These are phyloP conservation scores for Eriosoma lanigerum DNA, from an alignment of 1,140 invertebrate species.

Conservation along the genomic window DNA sequence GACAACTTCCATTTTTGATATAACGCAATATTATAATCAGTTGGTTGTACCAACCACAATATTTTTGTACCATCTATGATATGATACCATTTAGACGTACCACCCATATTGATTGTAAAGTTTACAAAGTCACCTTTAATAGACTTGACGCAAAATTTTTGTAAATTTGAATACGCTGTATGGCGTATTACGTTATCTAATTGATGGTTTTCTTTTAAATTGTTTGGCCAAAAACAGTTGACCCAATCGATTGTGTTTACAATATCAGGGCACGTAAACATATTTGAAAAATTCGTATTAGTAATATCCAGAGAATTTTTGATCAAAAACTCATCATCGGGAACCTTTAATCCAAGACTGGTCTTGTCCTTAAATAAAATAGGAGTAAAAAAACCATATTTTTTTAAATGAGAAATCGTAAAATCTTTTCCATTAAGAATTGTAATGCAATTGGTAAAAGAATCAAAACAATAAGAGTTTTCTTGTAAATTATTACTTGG, in stretches of 20 bases:
- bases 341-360: constrained; percentile 85
- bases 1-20: constrained; percentile 94
- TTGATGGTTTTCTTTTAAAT: constrained; percentile 87
- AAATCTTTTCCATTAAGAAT: constrained; percentile 64
- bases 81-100: constrained; percentile 98
- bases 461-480: no score
- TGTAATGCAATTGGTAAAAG: no score
- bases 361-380: constrained; percentile 88
- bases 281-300: constrained; percentile 91
- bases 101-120: constrained; percentile 97
- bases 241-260: constrained; percentile 95
- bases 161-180: constrained; percentile 97
- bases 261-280: constrained; percentile 87
- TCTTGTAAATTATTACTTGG: no score
- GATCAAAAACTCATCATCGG: constrained; percentile 86
- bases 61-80: constrained; percentile 83
- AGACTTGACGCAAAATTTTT: constrained; percentile 97
- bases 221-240: constrained; percentile 94
- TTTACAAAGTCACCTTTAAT: constrained; percentile 97
- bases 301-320: constrained; percentile 96
- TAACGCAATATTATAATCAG: constrained; percentile 83
- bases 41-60: constrained; percentile 96
- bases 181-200: constrained; percentile 91
- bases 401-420: constrained; percentile 72
- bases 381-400: constrained; percentile 87